Conservation (phyloP, 2,113 vertebrate species). For the Petroica traversi region DNA sequence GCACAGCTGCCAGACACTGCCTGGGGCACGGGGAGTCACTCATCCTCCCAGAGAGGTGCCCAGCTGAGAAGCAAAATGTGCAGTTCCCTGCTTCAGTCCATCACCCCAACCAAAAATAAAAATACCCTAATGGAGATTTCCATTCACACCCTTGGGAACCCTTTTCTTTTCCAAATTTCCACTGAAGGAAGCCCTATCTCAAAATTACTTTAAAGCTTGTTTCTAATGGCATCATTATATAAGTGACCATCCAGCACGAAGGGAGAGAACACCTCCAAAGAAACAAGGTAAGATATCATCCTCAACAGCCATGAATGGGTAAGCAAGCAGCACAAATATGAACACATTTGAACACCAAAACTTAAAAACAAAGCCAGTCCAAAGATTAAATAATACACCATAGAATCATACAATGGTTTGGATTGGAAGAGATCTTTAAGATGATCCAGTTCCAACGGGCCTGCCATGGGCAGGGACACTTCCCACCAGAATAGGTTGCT, state of each 20-base stretch:
- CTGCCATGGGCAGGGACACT: background rate
- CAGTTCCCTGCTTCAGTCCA: background rate
- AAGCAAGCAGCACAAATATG: background rate
- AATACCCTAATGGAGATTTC: background rate
- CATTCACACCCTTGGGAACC: accelerated
- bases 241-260: background rate
- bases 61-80: background rate
- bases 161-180: background rate
- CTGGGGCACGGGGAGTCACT: accelerated
- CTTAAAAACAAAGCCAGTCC: background rate
- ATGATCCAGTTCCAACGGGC: accelerated
- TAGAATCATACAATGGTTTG: background rate
- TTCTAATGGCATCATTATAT: accelerated
- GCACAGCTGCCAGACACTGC: background rate
- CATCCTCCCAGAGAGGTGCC: background rate
- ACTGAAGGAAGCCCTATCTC: background rate
- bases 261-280: background rate
- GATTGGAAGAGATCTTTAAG: background rate
- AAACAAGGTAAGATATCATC: background rate
- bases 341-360: background rate
- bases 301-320: background rate
- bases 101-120: background rate
- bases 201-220: background rate
- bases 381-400: background rate
- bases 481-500: accelerated